Evolutionary conservation across 2,113 vertebrate genomes (phyloP).

Genomic region (Noturus placidus): DNA sequence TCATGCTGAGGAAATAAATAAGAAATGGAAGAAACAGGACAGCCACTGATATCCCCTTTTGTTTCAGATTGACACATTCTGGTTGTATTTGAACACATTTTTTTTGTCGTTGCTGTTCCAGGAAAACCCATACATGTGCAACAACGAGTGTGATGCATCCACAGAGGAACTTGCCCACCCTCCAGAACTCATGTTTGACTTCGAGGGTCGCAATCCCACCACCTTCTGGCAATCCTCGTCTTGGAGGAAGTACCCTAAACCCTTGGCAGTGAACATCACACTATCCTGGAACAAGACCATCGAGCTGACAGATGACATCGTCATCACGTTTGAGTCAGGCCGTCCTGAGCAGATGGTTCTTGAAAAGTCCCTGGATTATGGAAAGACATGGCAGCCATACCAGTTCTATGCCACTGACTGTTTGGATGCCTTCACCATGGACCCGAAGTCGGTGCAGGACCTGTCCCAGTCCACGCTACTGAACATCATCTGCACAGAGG

Average conservation of each 20-base stretch:
- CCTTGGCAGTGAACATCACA: conserved; percentile 93
- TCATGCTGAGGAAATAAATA: background rate
- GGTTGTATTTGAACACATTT: conserved; percentile 49
- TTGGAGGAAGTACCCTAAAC: conserved; percentile 93
- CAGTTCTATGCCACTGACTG: conserved; percentile 98
- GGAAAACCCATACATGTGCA: conserved; percentile 99
- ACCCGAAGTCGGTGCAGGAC: conserved; percentile 92
- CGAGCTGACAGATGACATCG: conserved; percentile 95
- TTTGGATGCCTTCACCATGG: conserved; percentile 96
- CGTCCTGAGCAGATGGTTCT: conserved; percentile 97
- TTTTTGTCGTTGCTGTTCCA: conserved; percentile 63
- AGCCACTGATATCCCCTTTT: background rate
- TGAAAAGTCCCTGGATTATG: conserved; percentile 96
- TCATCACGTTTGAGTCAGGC: conserved; percentile 95
- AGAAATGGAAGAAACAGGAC: background rate
- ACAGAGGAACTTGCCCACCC: conserved; percentile 95
- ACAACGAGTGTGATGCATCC: conserved; percentile 93
- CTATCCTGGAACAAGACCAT: conserved; percentile 99
- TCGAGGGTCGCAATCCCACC: conserved; percentile 92
- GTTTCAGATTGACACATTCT: background rate
- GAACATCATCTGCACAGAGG: conserved; percentile 99
- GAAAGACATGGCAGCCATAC: conserved; percentile 95
- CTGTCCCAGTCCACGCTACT: conserved; percentile 90
- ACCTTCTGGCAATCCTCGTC: conserved; percentile 98
- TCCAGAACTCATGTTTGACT: conserved; percentile 94